These are phyloP conservation scores for Pempheris klunzingeri DNA, from an alignment of 2,797 vertebrate species.

Conservation along the genomic window DNA sequence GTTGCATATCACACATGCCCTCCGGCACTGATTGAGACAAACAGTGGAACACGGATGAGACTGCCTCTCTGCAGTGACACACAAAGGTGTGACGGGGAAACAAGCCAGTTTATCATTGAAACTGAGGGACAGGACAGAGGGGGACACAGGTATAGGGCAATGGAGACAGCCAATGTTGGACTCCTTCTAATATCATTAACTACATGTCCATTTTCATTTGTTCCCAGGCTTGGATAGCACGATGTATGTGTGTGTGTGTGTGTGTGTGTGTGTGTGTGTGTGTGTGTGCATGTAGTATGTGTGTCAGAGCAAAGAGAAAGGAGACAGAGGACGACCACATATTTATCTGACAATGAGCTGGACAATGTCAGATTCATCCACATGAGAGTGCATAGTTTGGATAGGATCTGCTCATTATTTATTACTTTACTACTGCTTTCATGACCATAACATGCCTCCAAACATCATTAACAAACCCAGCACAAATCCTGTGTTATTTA, in stretches of 20 bases:
- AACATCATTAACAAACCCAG: conserved; percentile 66
- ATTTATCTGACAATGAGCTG: conserved; percentile 56
- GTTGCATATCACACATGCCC: conserved; percentile 8
- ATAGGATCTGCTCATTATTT: conserved; percentile 60
- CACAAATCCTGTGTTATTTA: conserved; percentile 60
- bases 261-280: conserved; percentile 14
- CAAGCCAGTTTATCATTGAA: conserved; percentile 60
- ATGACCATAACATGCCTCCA: conserved; percentile 51
- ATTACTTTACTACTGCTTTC: conserved; percentile 57
- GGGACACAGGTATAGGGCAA: conserved; percentile 57
- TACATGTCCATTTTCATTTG: conserved; percentile 73
- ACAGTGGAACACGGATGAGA: conserved; percentile 8
- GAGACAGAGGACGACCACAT: conserved; percentile 58
- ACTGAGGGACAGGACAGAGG: conserved; percentile 35
- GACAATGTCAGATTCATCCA: conserved; percentile 62
- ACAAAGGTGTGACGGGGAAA: conserved; percentile 42
- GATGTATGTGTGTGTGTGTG: conserved; percentile 15
- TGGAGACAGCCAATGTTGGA: conserved; percentile 57
- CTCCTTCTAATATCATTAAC: conserved; percentile 74
- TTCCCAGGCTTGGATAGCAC: conserved; percentile 36
- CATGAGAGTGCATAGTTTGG: conserved; percentile 52
- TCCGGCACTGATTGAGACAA: conserved; percentile 25
- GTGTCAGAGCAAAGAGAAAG: conserved; percentile 36
- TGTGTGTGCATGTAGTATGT: conserved; percentile 20
- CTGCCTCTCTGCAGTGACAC: conserved; percentile 30